Base-by-base conservation (phyloP, 1,140 invertebrate genomes). In the Phthorimaea operculella region DNA sequence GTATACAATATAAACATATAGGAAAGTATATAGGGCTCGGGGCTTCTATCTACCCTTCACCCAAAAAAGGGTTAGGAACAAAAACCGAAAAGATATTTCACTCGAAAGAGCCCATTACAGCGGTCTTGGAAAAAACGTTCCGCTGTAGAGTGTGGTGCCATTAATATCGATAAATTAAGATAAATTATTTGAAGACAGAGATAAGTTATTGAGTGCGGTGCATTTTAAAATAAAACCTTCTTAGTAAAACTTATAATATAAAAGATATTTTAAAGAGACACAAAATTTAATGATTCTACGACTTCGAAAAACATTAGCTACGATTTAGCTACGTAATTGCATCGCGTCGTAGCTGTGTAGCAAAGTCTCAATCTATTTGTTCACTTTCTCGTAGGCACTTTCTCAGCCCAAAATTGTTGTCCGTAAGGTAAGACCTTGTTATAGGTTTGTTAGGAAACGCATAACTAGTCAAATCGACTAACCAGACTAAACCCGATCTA, bases 81-180 rank as follows among this genome's bases (percentile, higher is more conserved):
- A 70, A 70, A 66, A 57, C 72, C 66, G 62, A 69, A 72, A 78
- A 75, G 72, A 76, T 79, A 76, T 76, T 75, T 76, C 73, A 76
- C 76, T 75, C 62, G 57, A 63, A 71, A 76, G 74, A 71, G 74
- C 66, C 74, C 68, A 79, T 79, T 79, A 79, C 63, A 64, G 62
- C 57, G 69, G 72, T 79, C 74, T 76, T 72, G 44, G 39, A 47
- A 47, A 79, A 79, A 76, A 82, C 44, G 16, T 39, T 39, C 4
- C 7, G 39, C 44, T 9, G 14, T 47, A 47, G 44, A 47, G 44
- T 15, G 4, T 6, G 16, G 44, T 14, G 14, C 3, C 11, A 42
- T n/a, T 42, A n/a, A 42, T 14, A 42, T 42, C 14, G 11, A 14
- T n/a, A 42, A 42, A 42, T n/a, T 42, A n/a, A n/a, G n/a, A n/a